Percentiles rank a stretch among this genome's conserved stretches.
Conservation (phyloP, 1,140 invertebrate species). For the Lordiphosa mommai region DNA sequence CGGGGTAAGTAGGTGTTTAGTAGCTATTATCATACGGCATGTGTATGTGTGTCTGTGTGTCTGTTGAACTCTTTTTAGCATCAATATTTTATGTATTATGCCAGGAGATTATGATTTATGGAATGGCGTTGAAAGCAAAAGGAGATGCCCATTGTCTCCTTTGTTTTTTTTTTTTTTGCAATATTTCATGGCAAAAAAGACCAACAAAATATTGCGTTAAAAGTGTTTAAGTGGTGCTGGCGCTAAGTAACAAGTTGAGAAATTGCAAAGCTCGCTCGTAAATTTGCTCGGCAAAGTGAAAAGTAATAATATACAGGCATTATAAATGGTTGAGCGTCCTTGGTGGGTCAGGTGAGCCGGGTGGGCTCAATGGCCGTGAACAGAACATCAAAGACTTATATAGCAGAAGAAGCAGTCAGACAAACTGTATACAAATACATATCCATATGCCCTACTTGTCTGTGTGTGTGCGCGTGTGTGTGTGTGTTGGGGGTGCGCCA, state of each 20-base stretch:
- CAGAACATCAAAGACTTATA: constrained; percentile 5
- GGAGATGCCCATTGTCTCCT: constrained; percentile 32
- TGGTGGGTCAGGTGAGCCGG: constrained; percentile 31
- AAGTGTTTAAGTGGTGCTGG: constrained; percentile 55
- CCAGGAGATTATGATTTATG: constrained; percentile 74
- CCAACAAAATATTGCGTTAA: constrained; percentile 42
- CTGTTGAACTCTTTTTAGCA: constrained; percentile 72
- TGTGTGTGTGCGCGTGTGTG: neutral
- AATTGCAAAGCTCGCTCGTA: constrained; percentile 62
- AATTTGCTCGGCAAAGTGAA: constrained; percentile 64
- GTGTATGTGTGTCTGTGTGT: constrained; percentile 13
- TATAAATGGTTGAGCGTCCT: constrained; percentile 54
- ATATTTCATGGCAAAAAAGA: constrained; percentile 52
- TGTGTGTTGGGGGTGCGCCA: constrained; percentile 16
- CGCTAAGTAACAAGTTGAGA: constrained; percentile 75
- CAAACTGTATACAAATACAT: constrained; percentile 16
- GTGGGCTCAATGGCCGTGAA: neutral
- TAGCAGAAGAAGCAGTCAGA: constrained; percentile 3
- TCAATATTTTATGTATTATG: constrained; percentile 76
- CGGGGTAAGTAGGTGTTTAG: constrained; percentile 67
- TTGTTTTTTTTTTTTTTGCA: neutral
- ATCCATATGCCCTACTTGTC: constrained; percentile 17
- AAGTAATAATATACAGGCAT: constrained; percentile 65
- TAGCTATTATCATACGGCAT: constrained; percentile 56
- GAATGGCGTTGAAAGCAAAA: constrained; percentile 19